Conservation (phyloP, 1,140 invertebrate species). For the Helicoverpa zea region DNA sequence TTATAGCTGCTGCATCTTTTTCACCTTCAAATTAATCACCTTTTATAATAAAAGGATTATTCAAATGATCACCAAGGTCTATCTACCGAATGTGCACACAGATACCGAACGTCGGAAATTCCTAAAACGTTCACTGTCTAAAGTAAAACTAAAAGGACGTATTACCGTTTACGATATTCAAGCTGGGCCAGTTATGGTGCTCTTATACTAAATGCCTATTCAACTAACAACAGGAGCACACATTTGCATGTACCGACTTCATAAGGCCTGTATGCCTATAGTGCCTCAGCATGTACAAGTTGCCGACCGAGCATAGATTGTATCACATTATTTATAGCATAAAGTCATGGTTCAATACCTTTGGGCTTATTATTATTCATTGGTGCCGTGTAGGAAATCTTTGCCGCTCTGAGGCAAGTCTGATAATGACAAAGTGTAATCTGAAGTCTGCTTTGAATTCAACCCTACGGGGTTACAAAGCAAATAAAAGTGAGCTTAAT, state of each 20-base stretch:
- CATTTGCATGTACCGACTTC: constrained; percentile 66
- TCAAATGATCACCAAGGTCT: background rate
- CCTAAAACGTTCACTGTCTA: constrained; percentile 20
- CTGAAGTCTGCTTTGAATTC: constrained; percentile 23
- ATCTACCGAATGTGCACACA: background rate
- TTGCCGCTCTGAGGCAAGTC: constrained; percentile 47
- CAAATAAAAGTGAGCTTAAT: constrained; percentile 29
- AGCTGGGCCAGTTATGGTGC: constrained; percentile 51
- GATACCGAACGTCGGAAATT: background rate
- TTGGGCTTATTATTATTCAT: constrained; percentile 69
- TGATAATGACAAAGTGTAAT: constrained; percentile 49
- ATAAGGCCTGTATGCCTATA: constrained; percentile 57
- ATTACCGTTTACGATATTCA: constrained; percentile 9
- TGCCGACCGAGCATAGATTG: constrained; percentile 61
- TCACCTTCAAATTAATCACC: background rate
- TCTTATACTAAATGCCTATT: constrained; percentile 74
- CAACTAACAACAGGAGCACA: constrained; percentile 60
- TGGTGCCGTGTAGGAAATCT: constrained; percentile 59
- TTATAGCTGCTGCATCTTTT: constrained; percentile 4
- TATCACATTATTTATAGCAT: constrained; percentile 70
- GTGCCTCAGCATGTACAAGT: constrained; percentile 47
- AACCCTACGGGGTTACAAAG: constrained; percentile 25
- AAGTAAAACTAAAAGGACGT: constrained; percentile 13
- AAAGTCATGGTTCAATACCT: constrained; percentile 68
- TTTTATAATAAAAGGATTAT: constrained; percentile 16